phyloP scores from a whole-genome alignment of 2,888 invertebrate species.

The Monochamus alternatus region DNA sequence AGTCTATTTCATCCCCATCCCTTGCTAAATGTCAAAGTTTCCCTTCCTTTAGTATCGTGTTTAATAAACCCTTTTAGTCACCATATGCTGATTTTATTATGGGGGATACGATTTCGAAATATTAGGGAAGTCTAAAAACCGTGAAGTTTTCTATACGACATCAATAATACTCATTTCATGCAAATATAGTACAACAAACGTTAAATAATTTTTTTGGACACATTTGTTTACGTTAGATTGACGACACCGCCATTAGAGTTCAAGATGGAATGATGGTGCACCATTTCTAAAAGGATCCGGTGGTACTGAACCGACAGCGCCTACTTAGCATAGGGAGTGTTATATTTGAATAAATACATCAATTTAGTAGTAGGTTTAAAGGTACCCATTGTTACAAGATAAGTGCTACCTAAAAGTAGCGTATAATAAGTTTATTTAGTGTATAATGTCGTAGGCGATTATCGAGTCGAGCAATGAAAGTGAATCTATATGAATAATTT shows the following conservation, averaged over 20 bases:
- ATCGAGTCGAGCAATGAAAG: slow-evolving; percentile 36
- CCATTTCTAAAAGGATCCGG: slow-evolving; percentile 44
- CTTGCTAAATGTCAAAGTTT: slow-evolving; percentile 64
- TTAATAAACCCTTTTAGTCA: slow-evolving; percentile 64
- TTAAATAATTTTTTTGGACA: too few species aligned
- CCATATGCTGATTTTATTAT: slow-evolving; percentile 61
- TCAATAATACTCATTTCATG: neutral
- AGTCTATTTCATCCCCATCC: slow-evolving; percentile 51
- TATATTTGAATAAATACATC: slow-evolving; percentile 63
- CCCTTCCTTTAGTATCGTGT: slow-evolving; percentile 56
- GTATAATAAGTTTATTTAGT: slow-evolving; percentile 60
- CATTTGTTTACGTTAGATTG: slow-evolving; percentile 16
- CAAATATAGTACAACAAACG: neutral
- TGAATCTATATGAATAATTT: slow-evolving; percentile 51
- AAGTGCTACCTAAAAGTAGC: slow-evolving; percentile 65
- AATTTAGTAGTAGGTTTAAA: slow-evolving; percentile 60
- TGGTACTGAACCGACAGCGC: slow-evolving; percentile 44
- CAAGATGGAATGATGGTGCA: slow-evolving; percentile 46
- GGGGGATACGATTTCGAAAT: slow-evolving; percentile 38
- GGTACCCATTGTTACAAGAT: slow-evolving; percentile 63
- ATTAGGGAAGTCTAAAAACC: slow-evolving; percentile 24
- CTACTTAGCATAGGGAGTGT: slow-evolving; percentile 64
- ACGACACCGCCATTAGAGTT: neutral
- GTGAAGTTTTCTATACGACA: neutral
- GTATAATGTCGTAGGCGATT: slow-evolving; percentile 52